Percentiles rank a stretch among this genome's conserved stretches.
These are phyloP conservation scores for Cryptocephalus moraei DNA, from an alignment of 2,888 invertebrate species.

Conservation along the genomic window DNA sequence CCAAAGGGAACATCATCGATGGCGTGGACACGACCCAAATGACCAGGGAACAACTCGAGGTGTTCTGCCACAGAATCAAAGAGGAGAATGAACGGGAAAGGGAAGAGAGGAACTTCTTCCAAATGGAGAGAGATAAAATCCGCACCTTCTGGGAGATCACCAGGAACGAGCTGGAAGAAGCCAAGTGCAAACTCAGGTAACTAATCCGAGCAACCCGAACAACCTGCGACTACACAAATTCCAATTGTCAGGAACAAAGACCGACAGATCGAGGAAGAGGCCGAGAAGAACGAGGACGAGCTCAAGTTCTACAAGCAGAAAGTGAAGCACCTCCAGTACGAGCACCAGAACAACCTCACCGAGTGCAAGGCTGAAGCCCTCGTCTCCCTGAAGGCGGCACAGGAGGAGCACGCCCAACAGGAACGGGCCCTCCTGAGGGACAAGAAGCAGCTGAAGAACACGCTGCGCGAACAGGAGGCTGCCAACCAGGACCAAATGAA, in stretches of 20 bases:
- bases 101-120: conserved; percentile 92
- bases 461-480: conserved; percentile 57
- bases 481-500: conserved; percentile 64
- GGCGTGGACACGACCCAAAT: conserved; percentile 87
- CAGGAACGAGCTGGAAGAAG: conserved; percentile 78
- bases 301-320: conserved; percentile 85
- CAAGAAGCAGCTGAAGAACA: conserved; percentile 55
- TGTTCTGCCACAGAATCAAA: conserved; percentile 73
- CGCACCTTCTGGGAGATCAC: conserved; percentile 95
- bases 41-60: conserved; percentile 86
- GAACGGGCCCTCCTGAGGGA: conserved; percentile 69
- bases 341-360: conserved; percentile 76
- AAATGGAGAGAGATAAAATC: conserved; percentile 88
- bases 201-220: neutral
- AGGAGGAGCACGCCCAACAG: conserved; percentile 70
- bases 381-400: conserved; percentile 70
- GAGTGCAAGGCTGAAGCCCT: conserved; percentile 77
- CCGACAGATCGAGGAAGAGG: conserved; percentile 77
- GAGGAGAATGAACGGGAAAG: conserved; percentile 89
- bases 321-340: conserved; percentile 86
- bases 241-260: conserved; percentile 54
- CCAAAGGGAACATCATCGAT: conserved; percentile 51
- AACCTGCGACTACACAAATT: too few species aligned
- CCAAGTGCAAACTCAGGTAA: conserved; percentile 56
- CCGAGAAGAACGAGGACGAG: conserved; percentile 79